Conservation (phyloP, 2,888 invertebrate species). For the Nephrotoma flavescens region DNA sequence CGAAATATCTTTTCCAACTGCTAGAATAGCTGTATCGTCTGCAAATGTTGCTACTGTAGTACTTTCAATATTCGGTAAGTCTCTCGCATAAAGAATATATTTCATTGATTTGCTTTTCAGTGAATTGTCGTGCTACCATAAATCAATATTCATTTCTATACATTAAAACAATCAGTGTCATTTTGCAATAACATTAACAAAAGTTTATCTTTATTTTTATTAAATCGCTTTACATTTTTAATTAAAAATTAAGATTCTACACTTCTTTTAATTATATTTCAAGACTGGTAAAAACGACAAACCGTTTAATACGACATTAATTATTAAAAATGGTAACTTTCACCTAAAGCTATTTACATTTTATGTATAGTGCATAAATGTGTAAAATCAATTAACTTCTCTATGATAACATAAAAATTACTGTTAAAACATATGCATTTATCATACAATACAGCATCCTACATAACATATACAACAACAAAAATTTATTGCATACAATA, state of each 20-base stretch:
- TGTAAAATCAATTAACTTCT: background rate
- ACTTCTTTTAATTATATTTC: background rate
- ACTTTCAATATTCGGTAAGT: no score
- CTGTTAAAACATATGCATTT: background rate
- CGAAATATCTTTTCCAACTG: no score
- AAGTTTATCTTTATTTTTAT: background rate
- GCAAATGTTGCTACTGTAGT: no score
- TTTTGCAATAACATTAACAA: background rate
- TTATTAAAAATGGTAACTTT: background rate
- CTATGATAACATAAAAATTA: background rate
- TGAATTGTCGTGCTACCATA: background rate
- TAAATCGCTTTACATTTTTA: background rate
- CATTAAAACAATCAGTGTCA: background rate
- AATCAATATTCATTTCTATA: background rate
- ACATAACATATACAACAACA: background rate
- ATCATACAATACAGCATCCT: background rate
- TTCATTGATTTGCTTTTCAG: no score
- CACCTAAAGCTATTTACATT: background rate
- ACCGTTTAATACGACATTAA: background rate
- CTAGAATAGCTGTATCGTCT: no score
- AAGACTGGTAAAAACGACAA: background rate
- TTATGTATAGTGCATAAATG: background rate
- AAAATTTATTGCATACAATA: background rate
- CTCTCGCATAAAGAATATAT: no score
- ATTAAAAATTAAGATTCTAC: background rate